phyloP scores from a whole-genome alignment of 1,140 invertebrate species.

The Trachymyrmex cornetzi region DNA sequence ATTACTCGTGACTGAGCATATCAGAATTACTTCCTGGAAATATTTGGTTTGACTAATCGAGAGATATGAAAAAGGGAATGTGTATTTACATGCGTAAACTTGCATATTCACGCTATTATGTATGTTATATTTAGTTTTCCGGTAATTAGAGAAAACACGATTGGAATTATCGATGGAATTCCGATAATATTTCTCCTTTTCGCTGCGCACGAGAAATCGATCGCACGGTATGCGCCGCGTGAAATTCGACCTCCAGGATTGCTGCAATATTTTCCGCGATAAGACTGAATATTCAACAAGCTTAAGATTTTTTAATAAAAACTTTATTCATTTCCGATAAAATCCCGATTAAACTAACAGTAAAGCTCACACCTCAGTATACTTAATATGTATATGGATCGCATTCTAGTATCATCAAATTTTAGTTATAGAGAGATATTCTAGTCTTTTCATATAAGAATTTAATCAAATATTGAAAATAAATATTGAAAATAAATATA shows the following conservation, averaged over 20 bases:
- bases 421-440: background rate
- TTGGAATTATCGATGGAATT: conserved; percentile 68
- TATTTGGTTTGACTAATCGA: background rate
- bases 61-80: background rate
- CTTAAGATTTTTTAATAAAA: conserved; percentile 55
- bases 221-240: conserved; percentile 61
- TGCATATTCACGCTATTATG: background rate
- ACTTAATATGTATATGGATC: background rate
- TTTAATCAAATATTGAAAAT: too few species aligned
- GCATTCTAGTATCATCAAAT: background rate
- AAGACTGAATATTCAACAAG: conserved; percentile 51
- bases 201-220: conserved; percentile 53
- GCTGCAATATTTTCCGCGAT: conserved; percentile 62
- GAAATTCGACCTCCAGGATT: conserved; percentile 22
- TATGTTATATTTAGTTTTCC: conserved; percentile 36
- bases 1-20: conserved; percentile 5
- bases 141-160: conserved; percentile 61
- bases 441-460: too few species aligned
- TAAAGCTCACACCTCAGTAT: background rate
- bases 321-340: conserved; percentile 3
- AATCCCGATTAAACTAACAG: background rate
- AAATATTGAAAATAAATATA: too few species aligned
- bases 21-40: background rate
- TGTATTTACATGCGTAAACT: background rate
- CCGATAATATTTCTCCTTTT: conserved; percentile 61